phyloP scores from a whole-genome alignment of 1,140 invertebrate genomes.

The Drosophila grimshawi region DNA sequence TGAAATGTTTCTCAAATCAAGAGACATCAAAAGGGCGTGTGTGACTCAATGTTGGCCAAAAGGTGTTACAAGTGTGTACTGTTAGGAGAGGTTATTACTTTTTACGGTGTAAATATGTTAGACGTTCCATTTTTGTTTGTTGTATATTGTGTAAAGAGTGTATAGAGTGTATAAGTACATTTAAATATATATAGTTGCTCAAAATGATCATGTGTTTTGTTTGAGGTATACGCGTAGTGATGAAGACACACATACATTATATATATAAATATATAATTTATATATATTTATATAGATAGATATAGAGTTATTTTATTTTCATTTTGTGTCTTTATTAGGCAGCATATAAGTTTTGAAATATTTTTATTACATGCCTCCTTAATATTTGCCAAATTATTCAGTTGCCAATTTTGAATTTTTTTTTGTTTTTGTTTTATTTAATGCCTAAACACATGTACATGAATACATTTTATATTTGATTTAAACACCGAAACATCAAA shows the following conservation, averaged over 20 bases:
- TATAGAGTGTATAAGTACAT: constrained; percentile 80
- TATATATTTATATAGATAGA: constrained; percentile 45
- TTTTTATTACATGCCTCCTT: neutral
- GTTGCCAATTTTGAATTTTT: constrained; percentile 38
- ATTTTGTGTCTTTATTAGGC: constrained; percentile 17
- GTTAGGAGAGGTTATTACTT: constrained; percentile 16
- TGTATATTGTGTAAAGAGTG: constrained; percentile 59
- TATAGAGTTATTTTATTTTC: constrained; percentile 43
- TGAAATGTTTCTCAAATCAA: constrained; percentile 51
- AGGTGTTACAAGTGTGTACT: constrained; percentile 36
- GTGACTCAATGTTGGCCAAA: constrained; percentile 32
- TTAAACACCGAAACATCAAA: constrained; percentile 69
- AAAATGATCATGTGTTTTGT: constrained; percentile 79
- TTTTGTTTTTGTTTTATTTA: constrained; percentile 26
- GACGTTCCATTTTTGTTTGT: constrained; percentile 18
- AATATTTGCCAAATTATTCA: constrained; percentile 17
- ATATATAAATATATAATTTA: constrained; percentile 77
- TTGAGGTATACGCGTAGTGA: constrained; percentile 85
- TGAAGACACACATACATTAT: constrained; percentile 84
- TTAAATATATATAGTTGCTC: constrained; percentile 74
- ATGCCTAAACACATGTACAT: constrained; percentile 61
- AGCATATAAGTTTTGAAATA: constrained; percentile 8
- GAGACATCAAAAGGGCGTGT: constrained; percentile 50
- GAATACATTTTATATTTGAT: constrained; percentile 29
- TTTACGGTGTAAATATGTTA: constrained; percentile 68